Conservation (phyloP, 2,113 vertebrate genomes). For the Malurus cyaneus region DNA sequence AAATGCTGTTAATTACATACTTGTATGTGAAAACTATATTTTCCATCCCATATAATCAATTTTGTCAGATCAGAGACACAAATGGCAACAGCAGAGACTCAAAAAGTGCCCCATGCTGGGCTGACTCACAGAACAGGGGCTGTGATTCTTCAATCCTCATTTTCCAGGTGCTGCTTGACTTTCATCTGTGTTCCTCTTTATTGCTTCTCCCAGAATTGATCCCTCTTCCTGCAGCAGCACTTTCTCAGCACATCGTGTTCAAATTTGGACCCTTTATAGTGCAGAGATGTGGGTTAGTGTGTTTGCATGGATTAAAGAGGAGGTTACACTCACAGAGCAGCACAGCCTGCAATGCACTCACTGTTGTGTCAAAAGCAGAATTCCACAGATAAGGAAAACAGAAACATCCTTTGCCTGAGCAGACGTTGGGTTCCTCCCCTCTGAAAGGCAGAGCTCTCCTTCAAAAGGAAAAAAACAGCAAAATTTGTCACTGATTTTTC, state of each 20-base stretch:
- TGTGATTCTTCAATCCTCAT: accelerated
- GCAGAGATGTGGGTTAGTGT: neutral
- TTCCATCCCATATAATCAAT: neutral
- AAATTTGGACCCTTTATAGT: neutral
- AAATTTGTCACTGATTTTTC: neutral
- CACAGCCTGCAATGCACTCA: neutral
- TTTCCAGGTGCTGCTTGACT: neutral
- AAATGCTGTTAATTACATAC: neutral
- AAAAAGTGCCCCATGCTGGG: neutral
- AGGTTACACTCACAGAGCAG: neutral
- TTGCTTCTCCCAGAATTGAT: neutral
- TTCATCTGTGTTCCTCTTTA: neutral
- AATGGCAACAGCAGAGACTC: neutral
- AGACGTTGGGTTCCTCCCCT: accelerated
- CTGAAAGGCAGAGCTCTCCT: neutral
- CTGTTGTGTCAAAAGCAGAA: neutral
- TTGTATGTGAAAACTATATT: neutral
- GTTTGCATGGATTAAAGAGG: neutral
- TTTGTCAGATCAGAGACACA: neutral
- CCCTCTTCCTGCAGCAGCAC: neutral
- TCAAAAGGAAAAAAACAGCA: neutral
- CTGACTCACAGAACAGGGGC: neutral
- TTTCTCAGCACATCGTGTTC: neutral
- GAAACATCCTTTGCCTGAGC: neutral
- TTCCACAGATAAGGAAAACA: neutral